Conservation (phyloP, 2,113 vertebrate species). For the Psilopsiagon aymara region DNA sequence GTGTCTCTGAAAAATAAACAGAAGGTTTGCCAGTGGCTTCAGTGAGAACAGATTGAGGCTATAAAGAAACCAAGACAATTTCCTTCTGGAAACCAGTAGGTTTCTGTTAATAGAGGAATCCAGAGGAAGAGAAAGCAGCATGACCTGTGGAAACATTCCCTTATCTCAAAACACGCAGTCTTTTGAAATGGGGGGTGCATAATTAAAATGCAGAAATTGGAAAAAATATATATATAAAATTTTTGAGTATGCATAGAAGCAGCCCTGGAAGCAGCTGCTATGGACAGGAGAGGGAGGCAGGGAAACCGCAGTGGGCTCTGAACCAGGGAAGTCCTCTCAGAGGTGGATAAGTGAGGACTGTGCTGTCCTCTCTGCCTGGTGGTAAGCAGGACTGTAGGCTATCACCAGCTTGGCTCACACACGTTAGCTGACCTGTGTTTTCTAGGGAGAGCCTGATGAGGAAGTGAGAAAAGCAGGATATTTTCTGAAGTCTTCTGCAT, state of each 20-base stretch:
- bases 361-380: background rate
- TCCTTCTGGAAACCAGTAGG: constrained; percentile 32
- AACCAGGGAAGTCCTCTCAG: background rate
- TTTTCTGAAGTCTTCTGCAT: background rate
- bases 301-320: background rate
- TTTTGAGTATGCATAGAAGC: background rate
- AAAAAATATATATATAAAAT: background rate
- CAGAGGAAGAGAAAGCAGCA: constrained; percentile 9
- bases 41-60: constrained; percentile 25
- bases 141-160: background rate
- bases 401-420: background rate
- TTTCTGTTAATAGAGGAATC: constrained; percentile 17
- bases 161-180: constrained; percentile 13
- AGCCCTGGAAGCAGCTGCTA: background rate
- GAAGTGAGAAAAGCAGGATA: background rate
- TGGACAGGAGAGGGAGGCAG: background rate
- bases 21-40: constrained; percentile 29
- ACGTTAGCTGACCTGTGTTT: rapidly evolving
- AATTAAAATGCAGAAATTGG: background rate
- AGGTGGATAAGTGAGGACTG: background rate
- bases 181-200: background rate
- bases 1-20: constrained; percentile 35
- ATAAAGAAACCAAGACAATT: constrained; percentile 38
- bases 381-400: background rate
- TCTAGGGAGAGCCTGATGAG: background rate